Base-by-base conservation (phyloP, 2,797 vertebrate genomes). In the Gallinago nigripennis region DNA sequence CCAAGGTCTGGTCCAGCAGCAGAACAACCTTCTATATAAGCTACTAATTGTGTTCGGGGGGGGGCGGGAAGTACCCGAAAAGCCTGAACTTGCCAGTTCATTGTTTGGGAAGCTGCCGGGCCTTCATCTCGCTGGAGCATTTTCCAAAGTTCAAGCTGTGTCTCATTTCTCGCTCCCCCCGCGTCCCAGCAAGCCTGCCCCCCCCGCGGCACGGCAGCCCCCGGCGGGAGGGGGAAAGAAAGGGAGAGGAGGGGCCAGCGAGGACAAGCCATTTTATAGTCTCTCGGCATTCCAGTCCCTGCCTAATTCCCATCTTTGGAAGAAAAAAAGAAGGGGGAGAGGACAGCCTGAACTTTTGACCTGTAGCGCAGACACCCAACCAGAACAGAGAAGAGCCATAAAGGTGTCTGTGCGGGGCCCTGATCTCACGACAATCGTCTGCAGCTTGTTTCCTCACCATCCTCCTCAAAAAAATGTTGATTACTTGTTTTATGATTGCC, bases 401-500 rank as follows among this genome's bases (percentile, higher is more conserved):
- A 96, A 98, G 96, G 97, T 97, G 97, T 98, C 97, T 97, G 96
- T 76, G 79, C 63, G 30, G 96, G 90, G 84, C 84, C 45, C 41
- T 60, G 82, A 89, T 57, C 85, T 79, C 94, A 95, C 81, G 71
- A 97, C 96, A 94, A 91, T 96, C 63, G 73, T 97, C 97, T 97
- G 97, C 97, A 94, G 93, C 94, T 94, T 56, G 90, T 91, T 95
- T 96, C 96, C 95, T 93, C 87, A 91, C 96, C 95, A 95, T 92
- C 96, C 95, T 92, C 91, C 96, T 94, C 95, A 93, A 97, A 94
- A 96, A 98, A 98, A 97, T 98, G 98, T 95, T 98, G 94, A 98
- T 97, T 97, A 96, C 97, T 97, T 41, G 66, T 97, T 98, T 99
- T 99, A 99, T 98, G 97, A 98, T 96, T 98, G 97, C 98, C 99